Evolutionary conservation across 2,888 invertebrate genomes (phyloP).

Genomic region (Stegana nigrithorax): DNA sequence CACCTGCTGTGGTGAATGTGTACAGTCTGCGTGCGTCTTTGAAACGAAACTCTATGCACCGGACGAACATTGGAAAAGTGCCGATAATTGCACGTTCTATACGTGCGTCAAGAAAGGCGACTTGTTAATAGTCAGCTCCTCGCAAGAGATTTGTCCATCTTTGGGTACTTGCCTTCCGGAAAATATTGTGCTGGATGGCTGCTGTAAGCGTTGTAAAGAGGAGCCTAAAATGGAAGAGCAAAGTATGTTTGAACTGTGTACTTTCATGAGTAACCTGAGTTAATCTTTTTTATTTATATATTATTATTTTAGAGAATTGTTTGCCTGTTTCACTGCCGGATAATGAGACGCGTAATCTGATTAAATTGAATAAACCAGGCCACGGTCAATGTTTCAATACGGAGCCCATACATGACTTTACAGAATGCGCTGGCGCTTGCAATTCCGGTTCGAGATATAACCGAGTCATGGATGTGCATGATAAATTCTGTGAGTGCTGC

Average conservation of each 20-base stretch:
- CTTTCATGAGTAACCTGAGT: too few relatives aligned
- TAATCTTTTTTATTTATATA: background rate
- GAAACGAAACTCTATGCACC: constrained; percentile 70
- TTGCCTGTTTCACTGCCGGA: constrained; percentile 71
- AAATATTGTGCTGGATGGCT: constrained; percentile 73
- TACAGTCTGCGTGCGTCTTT: constrained; percentile 72
- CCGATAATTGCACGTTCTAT: constrained; percentile 76
- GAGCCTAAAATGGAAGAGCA: constrained; percentile 65
- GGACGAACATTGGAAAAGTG: constrained; percentile 73
- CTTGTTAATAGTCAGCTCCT: constrained; percentile 71
- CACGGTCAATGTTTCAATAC: constrained; percentile 78
- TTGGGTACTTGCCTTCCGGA: constrained; percentile 72
- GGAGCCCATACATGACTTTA: constrained; percentile 73
- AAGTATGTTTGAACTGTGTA: constrained; percentile 38
- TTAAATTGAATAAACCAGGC: constrained; percentile 68
- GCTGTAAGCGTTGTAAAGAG: constrained; percentile 76
- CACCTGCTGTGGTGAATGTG: constrained; percentile 76
- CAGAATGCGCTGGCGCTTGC: constrained; percentile 79
- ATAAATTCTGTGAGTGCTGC: constrained; percentile 74
- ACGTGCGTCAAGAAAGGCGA: constrained; percentile 70
- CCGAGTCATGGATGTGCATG: constrained; percentile 72
- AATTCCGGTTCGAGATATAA: constrained; percentile 78
- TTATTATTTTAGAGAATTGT: constrained; percentile 70
- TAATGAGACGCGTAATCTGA: constrained; percentile 72
- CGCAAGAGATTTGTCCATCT: constrained; percentile 74